phyloP scores from a whole-genome alignment of 2,113 vertebrate species.

The Sapajus apella region DNA sequence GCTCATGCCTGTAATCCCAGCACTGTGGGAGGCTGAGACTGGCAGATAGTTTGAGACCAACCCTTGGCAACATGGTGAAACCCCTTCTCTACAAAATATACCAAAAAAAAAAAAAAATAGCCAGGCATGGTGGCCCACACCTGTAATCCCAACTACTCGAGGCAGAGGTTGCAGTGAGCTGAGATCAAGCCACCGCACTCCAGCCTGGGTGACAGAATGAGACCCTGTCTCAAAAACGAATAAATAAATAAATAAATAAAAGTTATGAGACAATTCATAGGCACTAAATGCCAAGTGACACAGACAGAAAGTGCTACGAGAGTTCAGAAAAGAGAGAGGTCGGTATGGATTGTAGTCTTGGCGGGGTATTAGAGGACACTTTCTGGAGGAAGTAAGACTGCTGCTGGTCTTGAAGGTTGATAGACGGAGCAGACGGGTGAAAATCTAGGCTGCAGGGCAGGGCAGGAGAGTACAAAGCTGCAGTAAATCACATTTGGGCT shows the following conservation, averaged over 20 bases:
- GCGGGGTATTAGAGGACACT: background rate
- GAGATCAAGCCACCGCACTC: no score
- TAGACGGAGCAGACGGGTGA: background rate
- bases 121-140: no score
- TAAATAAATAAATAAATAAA: background rate
- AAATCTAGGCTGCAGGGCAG: background rate
- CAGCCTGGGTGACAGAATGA: no score
- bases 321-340: background rate
- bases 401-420: background rate
- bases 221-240: no score
- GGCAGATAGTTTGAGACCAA: no score
- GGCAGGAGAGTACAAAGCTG: background rate
- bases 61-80: no score
- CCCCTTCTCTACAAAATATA: no score
- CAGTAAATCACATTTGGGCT: background rate
- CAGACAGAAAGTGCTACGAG: background rate
- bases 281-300: background rate
- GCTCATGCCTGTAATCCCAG: no score
- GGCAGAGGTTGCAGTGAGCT: no score
- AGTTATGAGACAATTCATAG: background rate
- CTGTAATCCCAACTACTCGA: no score
- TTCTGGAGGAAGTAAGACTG: background rate
- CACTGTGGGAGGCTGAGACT: no score
- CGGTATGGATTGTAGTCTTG: background rate
- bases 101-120: no score